Evolutionary conservation across 2,797 vertebrate genomes (phyloP).

Genomic region (Trachurus trachurus): DNA sequence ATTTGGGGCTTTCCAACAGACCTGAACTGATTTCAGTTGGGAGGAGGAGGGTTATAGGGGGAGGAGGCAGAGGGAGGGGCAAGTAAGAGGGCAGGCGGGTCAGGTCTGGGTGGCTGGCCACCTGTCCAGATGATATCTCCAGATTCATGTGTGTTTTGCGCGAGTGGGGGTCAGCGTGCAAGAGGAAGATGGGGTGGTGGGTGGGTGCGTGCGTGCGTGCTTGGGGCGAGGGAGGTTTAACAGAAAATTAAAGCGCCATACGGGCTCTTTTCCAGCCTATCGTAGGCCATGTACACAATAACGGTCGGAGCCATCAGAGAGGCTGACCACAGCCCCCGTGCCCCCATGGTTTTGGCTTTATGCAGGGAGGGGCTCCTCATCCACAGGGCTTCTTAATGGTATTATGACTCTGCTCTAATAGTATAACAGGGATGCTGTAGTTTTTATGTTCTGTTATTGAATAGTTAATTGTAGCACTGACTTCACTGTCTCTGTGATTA

Average conservation of each 20-base stretch:
- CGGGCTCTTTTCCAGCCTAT: slow-evolving; percentile 73
- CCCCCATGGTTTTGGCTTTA: slow-evolving; percentile 42
- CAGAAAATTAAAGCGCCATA: slow-evolving; percentile 81
- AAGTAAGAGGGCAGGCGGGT: slow-evolving; percentile 76
- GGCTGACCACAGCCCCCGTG: slow-evolving; percentile 44
- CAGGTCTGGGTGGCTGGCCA: slow-evolving; percentile 87
- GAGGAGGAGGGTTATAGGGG: slow-evolving; percentile 27
- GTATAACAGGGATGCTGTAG: slow-evolving; percentile 16
- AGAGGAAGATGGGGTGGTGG: slow-evolving; percentile 26
- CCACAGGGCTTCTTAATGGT: slow-evolving; percentile 43
- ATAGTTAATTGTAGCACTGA: slow-evolving; percentile 2
- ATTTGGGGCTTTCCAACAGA: slow-evolving; percentile 85
- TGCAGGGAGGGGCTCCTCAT: slow-evolving; percentile 57
- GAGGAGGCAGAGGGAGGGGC: slow-evolving; percentile 29
- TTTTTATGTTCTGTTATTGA: background rate
- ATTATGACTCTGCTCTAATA: slow-evolving; percentile 23
- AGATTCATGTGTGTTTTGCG: slow-evolving; percentile 60
- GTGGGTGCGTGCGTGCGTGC: slow-evolving; percentile 8
- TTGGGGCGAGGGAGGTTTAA: slow-evolving; percentile 46
- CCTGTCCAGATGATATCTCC: slow-evolving; percentile 87
- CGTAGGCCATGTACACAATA: slow-evolving; percentile 60
- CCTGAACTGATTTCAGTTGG: slow-evolving; percentile 84
- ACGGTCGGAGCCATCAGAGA: slow-evolving; percentile 65
- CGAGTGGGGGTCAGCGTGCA: slow-evolving; percentile 30
- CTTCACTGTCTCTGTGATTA: background rate